Evolutionary conservation across 2,797 vertebrate genomes (phyloP).

Genomic region (Discoglossus pictus): DNA sequence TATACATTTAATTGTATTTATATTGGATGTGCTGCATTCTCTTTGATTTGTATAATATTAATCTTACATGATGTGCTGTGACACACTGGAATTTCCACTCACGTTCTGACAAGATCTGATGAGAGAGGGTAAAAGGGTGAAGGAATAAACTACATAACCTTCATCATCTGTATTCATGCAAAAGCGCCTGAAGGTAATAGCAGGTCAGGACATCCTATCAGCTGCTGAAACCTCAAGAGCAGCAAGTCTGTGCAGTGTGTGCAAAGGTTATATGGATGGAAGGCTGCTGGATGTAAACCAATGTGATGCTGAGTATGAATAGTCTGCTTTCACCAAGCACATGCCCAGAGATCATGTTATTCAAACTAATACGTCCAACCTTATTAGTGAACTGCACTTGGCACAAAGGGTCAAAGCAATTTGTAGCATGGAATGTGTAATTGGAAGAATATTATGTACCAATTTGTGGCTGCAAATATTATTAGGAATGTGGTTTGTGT

Average conservation of each 20-base stretch:
- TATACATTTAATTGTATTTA: no score
- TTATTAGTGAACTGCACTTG: constrained; percentile 17
- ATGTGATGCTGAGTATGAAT: constrained; percentile 20
- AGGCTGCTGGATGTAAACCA: constrained; percentile 28
- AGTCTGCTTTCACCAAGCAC: constrained; percentile 24
- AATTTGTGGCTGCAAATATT: no score
- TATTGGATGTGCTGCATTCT: no score
- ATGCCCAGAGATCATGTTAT: constrained; percentile 24
- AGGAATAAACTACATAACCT: constrained; percentile 5
- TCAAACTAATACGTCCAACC: constrained; percentile 30
- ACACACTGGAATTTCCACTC: constrained; percentile 1
- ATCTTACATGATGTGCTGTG: no score
- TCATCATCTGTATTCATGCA: constrained; percentile 1
- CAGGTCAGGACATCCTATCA: constrained; percentile 38
- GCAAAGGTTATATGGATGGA: constrained; percentile 30
- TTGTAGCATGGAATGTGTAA: constrained; percentile 10
- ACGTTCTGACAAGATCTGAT: constrained; percentile 16
- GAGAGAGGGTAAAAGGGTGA: neutral
- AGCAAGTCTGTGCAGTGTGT: constrained; percentile 38
- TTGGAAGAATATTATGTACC: neutral
- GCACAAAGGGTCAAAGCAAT: neutral
- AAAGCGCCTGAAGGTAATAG: constrained; percentile 37
- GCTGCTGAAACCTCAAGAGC: constrained; percentile 11
- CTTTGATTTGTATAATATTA: no score
- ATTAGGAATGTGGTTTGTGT: no score